Evolutionary conservation across 2,888 invertebrate species (phyloP).

Genomic region (Sinotaia quadrata): DNA sequence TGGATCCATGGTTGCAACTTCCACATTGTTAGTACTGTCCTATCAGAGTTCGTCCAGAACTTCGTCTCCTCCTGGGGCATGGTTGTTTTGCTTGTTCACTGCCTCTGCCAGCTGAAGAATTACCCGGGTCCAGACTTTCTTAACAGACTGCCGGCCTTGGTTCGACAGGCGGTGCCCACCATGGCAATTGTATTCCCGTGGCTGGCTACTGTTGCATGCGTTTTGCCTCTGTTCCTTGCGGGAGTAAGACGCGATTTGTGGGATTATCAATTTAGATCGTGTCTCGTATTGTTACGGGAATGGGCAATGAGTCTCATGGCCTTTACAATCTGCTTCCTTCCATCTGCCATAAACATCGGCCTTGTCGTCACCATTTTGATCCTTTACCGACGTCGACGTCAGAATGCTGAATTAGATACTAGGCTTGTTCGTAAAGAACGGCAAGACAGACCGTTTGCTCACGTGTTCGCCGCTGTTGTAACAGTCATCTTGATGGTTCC

Average conservation of each 20-base stretch:
- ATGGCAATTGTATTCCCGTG: slow-evolving; percentile 5
- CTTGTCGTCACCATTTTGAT: background rate
- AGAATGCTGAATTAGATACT: too few relatives aligned
- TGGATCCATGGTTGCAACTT: slow-evolving; percentile 18
- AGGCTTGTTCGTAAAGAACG: background rate
- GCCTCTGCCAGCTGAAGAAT: too few relatives aligned
- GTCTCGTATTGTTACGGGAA: background rate
- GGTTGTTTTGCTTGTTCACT: slow-evolving; percentile 4
- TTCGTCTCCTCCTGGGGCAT: slow-evolving; percentile 17
- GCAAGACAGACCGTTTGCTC: background rate
- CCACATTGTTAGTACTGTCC: background rate
- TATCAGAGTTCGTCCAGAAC: slow-evolving; percentile 4
- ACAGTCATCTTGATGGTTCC: background rate
- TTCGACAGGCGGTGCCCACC: background rate
- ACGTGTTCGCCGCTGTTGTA: background rate
- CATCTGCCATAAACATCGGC: background rate
- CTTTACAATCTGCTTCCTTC: background rate
- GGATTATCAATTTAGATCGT: background rate
- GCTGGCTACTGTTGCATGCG: background rate
- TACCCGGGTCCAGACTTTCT: slow-evolving; percentile 10
- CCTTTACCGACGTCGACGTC: background rate
- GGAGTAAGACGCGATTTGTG: background rate
- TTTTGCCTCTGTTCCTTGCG: background rate
- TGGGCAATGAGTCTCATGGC: background rate
- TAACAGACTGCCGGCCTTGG: slow-evolving; percentile 2